Conservation (phyloP, 1,140 invertebrate genomes). For the Eumaeus atala region DNA sequence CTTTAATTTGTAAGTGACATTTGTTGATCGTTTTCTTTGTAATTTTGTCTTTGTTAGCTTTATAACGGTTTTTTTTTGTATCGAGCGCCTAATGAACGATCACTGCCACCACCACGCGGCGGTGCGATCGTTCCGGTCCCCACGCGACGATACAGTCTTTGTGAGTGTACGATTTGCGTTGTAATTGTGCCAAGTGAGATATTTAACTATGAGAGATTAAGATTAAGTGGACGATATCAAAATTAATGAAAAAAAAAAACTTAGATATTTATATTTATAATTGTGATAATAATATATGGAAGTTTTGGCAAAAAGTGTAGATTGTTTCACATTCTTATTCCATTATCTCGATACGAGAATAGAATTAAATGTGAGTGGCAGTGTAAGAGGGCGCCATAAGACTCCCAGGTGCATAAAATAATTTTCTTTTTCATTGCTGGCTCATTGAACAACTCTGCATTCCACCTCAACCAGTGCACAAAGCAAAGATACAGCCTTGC, state of each 20-base stretch:
- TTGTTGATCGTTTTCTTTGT: conserved; percentile 71
- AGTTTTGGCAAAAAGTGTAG: conserved; percentile 59
- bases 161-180: conserved; percentile 62
- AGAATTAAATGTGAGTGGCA: conserved; percentile 28
- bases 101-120: conserved; percentile 20
- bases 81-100: conserved; percentile 33
- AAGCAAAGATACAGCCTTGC: conserved; percentile 16
- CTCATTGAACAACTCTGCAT: conserved; percentile 10
- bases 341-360: conserved; percentile 47
- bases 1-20: conserved; percentile 68
- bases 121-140: conserved; percentile 33
- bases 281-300: conserved; percentile 72
- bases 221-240: conserved; percentile 70
- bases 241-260: conserved; percentile 52
- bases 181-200: conserved; percentile 71
- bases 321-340: conserved; percentile 53
- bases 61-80: conserved; percentile 62
- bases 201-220: conserved; percentile 67
- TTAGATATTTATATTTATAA: conserved; percentile 68
- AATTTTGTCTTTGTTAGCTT: conserved; percentile 71
- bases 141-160: conserved; percentile 44
- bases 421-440: conserved; percentile 17
- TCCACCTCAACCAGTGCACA: conserved; percentile 12
- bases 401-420: conserved; percentile 20
- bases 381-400: conserved; percentile 10